Conservation (phyloP, 2,113 vertebrate species). For the Podarcis raffonei region DNA sequence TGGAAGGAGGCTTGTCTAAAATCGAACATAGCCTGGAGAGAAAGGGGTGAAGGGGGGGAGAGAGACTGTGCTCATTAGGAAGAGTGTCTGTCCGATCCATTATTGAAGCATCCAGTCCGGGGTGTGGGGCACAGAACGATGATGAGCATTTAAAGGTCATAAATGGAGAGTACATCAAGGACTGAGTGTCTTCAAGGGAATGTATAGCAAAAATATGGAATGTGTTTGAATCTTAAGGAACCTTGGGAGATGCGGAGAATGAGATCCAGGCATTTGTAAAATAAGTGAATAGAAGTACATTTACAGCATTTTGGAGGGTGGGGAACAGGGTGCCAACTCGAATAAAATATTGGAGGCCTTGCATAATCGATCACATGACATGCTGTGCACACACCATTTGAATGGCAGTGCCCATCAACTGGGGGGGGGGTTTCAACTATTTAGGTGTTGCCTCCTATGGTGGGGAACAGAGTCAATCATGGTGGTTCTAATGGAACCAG, state of each 20-base stretch:
- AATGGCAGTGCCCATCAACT: too few species aligned
- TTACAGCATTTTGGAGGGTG: too few species aligned
- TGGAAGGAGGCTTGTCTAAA: slow-evolving; percentile 19
- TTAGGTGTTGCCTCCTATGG: too few species aligned
- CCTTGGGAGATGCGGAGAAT: not conserved
- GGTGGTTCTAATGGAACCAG: not conserved
- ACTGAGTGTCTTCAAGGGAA: not conserved
- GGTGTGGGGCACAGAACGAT: not conserved
- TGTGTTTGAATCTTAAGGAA: not conserved
- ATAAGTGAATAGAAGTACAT: too few species aligned
- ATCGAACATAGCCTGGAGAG: slow-evolving; percentile 1
- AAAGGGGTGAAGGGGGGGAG: not conserved
- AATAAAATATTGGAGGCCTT: too few species aligned
- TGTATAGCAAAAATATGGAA: not conserved
- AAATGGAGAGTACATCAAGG: not conserved
- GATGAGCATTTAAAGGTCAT: not conserved
- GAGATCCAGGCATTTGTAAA: too few species aligned
- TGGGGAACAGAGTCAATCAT: too few species aligned
- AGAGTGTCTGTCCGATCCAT: slow-evolving; percentile 52
- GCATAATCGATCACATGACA: too few species aligned
- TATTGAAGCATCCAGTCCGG: slow-evolving; percentile 1
- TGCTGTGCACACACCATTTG: too few species aligned
- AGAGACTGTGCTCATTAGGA: not conserved
- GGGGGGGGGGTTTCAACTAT: too few species aligned
- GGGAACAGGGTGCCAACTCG: too few species aligned